Percentiles rank a stretch among this genome's conserved stretches.
These are phyloP conservation scores for Saxidomus purpurata DNA, from an alignment of 1,140 invertebrate genomes.

Conservation along the genomic window DNA sequence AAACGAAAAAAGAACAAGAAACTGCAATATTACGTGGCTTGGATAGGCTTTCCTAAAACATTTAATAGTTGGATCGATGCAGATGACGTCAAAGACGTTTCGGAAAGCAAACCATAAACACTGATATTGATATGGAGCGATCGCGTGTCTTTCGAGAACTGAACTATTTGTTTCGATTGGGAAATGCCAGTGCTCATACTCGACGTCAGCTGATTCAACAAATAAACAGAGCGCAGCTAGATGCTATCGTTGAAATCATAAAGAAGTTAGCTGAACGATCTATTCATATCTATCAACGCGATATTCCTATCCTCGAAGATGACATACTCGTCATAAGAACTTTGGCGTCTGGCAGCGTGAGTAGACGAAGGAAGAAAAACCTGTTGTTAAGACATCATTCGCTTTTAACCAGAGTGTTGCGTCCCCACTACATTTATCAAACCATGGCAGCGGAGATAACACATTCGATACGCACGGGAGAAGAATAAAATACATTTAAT, in stretches of 20 bases:
- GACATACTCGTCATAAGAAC: no score
- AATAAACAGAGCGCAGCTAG: not conserved
- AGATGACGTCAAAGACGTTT: conserved; percentile 46
- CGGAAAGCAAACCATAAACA: not conserved
- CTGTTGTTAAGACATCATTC: no score
- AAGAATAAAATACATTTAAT: no score
- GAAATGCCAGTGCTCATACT: not conserved
- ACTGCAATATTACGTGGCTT: conserved; percentile 40
- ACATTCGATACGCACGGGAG: no score
- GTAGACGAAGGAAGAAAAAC: no score
- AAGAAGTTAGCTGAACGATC: not conserved
- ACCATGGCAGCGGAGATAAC: no score
- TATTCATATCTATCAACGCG: not conserved
- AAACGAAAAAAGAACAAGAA: conserved; percentile 48
- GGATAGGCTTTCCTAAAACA: conserved; percentile 43
- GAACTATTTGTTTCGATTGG: not conserved
- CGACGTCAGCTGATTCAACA: not conserved
- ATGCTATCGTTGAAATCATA: not conserved
- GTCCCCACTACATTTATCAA: conserved; percentile 4
- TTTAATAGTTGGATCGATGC: conserved; percentile 39
- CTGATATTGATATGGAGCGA: conserved; percentile 8
- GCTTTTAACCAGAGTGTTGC: conserved; percentile 3
- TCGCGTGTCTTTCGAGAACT: not conserved
- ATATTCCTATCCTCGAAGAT: no score
- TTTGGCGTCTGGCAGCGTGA: no score